Conservation (phyloP, 2,888 invertebrate genomes). For the Lasioglossum pauxillum region DNA sequence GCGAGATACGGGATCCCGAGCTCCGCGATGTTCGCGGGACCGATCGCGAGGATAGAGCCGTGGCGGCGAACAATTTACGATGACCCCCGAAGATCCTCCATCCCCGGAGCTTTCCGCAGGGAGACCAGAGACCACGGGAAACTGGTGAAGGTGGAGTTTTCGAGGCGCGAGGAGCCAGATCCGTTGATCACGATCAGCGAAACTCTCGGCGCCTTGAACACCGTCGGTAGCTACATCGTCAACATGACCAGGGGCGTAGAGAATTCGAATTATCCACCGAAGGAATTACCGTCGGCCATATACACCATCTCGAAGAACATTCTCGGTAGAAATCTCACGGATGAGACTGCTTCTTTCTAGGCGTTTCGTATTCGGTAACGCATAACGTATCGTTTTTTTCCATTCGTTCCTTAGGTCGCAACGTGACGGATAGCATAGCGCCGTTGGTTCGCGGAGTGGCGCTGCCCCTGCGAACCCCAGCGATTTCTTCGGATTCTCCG, state of each 20-base stretch:
- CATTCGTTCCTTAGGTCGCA: conserved; percentile 84
- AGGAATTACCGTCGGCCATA: conserved; percentile 90
- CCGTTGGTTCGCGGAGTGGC: conserved; percentile 88
- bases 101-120: conserved; percentile 72
- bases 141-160: conserved; percentile 63
- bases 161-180: conserved; percentile 71
- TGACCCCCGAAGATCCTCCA: conserved; percentile 56
- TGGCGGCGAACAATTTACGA: conserved; percentile 62
- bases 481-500: background rate
- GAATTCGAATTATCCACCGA: conserved; percentile 81
- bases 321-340: conserved; percentile 82
- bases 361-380: background rate
- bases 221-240: conserved; percentile 93
- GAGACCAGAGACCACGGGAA: conserved; percentile 77
- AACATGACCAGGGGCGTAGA: conserved; percentile 89
- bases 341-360: background rate
- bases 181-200: conserved; percentile 86
- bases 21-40: conserved; percentile 32
- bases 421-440: conserved; percentile 92
- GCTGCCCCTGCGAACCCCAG: conserved; percentile 77
- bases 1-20: conserved; percentile 61
- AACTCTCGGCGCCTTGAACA: conserved; percentile 92
- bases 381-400: background rate
- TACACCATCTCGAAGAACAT: conserved; percentile 93
- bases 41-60: conserved; percentile 58